Evolutionary conservation across 2,888 invertebrate genomes (phyloP), one percentile per base, ranked within the genome.

Genomic region (Cephonodes hylas): DNA sequence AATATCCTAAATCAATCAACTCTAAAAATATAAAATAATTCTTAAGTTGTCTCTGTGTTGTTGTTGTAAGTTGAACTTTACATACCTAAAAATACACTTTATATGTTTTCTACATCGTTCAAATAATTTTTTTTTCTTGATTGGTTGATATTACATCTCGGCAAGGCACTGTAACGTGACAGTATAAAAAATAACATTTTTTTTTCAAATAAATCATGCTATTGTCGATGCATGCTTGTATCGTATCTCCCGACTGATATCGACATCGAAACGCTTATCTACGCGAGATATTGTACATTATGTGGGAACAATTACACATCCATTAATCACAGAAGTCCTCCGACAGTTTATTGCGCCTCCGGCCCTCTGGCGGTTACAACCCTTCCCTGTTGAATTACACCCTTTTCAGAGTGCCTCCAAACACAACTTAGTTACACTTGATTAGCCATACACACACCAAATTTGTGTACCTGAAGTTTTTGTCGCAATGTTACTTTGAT

Each of bases 241-340:
- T 31, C 25, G 42, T 44, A 31, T 23, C 34, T 34, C 38, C 38
- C 1, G 31, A 20, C 42, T 42, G 25, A 46, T 48, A 59, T 45
- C 58, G 31, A 31, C 48, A 57, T 62, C 45, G 58, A 8, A 73
- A 66, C 72, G 73, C 81, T 81, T 81, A 83, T 85, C 83, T 83
- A 81, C 81, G 67, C 77, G 72, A 81, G 82, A 81, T 84, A 84
- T 84, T 83, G 83, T 86, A 87, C 86, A 88, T 87, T 87, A 87
- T 88, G 86, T 86, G 85, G 86, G 85, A 87, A 86, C 87, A 89
- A 89, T 89, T 89, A 89, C 86, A 85, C 82, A 78, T 75, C 79
- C 88, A 89, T 89, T 88, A 86, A 88, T 89, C 89, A 89, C 79
- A 68, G 77, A 74, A 80, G 83, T 82, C 81, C 85, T 85, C 78